phyloP scores from a whole-genome alignment of 2,113 vertebrate species.

The Petrocephalus zakoni region DNA sequence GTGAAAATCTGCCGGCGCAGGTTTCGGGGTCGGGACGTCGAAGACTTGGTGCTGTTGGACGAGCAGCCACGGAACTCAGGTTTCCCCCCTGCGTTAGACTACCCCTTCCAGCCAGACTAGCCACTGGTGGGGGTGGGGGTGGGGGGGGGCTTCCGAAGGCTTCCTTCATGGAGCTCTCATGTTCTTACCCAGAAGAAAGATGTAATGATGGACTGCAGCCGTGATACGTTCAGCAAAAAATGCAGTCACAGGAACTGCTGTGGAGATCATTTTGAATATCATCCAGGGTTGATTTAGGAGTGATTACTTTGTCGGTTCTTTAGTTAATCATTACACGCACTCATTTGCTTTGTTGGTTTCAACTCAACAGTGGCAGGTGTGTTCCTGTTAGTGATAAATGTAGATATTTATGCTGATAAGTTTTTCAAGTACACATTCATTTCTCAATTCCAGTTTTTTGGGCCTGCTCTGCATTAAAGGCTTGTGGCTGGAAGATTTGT shows the following conservation, averaged over 20 bases:
- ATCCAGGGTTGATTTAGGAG: background rate
- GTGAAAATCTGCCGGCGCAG: constrained; percentile 87
- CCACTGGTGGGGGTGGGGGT: too few species aligned
- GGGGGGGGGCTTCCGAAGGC: constrained; percentile 28
- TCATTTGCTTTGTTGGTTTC: background rate
- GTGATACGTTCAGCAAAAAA: background rate
- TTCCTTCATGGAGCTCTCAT: background rate
- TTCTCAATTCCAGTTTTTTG: background rate
- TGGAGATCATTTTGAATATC: background rate
- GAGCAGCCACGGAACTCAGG: constrained; percentile 80
- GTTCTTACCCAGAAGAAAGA: background rate
- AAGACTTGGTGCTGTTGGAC: constrained; percentile 85
- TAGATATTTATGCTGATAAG: background rate
- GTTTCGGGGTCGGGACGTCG: constrained; percentile 81
- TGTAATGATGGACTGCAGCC: background rate
- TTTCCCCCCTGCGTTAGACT: constrained; percentile 86
- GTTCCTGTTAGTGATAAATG: background rate
- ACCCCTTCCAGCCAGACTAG: constrained; percentile 65
- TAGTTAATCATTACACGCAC: background rate
- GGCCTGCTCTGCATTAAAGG: background rate
- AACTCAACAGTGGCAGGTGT: background rate
- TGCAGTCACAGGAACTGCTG: background rate
- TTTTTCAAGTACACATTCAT: background rate
- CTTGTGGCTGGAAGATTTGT: background rate
- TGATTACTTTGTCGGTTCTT: background rate